These are phyloP conservation scores for Chondrosia reniformis DNA, from an alignment of 37 sponge, comb jelly and placozoan genomes.

Conservation along the genomic window DNA sequence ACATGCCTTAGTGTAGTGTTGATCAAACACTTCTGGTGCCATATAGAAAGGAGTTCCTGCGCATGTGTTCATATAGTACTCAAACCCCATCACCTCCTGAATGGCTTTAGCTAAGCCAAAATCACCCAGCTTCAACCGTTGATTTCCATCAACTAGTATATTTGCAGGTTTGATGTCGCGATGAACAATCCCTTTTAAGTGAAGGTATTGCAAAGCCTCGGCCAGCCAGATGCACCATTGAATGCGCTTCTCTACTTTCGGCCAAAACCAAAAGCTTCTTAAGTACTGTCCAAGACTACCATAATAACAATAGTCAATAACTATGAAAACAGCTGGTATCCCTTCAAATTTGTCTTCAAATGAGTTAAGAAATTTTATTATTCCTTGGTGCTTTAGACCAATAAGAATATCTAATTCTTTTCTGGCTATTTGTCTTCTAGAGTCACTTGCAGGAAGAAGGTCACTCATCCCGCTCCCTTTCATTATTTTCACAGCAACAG, in stretches of 20 bases:
- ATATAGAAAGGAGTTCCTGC: constrained; percentile 28
- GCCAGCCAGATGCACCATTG: constrained; percentile 33
- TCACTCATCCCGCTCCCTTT: too few species aligned
- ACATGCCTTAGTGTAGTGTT: constrained; percentile 23
- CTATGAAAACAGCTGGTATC: too few species aligned
- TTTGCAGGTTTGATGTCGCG: constrained; percentile 24
- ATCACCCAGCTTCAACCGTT: constrained; percentile 32
- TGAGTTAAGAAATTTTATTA: too few species aligned
- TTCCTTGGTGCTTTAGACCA: too few species aligned
- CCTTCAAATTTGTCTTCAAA: too few species aligned
- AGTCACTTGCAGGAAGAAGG: too few species aligned
- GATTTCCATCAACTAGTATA: constrained; percentile 11
- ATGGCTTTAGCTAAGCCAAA: constrained; percentile 28
- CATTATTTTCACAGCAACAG: too few species aligned
- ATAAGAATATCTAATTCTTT: too few species aligned
- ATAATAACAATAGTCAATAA: constrained; percentile 27
- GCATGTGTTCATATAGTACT: constrained; percentile 28
- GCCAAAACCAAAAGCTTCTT: not conserved
- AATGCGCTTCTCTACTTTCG: not conserved
- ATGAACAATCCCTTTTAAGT: not conserved
- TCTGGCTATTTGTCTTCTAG: too few species aligned
- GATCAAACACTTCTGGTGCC: constrained; percentile 41
- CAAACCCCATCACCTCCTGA: constrained; percentile 9
- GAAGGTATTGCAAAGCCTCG: constrained; percentile 13
- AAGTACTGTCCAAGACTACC: constrained; percentile 29